Base-by-base conservation (phyloP, 2,888 invertebrate genomes). In the Allolobophora icterica region DNA sequence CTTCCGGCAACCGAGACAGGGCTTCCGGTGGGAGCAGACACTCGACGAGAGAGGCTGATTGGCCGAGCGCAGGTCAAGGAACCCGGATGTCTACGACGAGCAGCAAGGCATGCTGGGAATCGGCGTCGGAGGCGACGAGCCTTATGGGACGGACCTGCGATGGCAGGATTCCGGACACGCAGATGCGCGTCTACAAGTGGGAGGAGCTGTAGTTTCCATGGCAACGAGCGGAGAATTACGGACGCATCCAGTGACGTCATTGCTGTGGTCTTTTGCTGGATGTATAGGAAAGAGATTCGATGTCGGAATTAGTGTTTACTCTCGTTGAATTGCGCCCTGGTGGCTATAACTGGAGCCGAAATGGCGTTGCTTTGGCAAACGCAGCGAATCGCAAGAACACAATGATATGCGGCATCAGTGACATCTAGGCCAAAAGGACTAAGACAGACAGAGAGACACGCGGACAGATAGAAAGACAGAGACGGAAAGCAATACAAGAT, bases 181-280 rank as follows among this genome's bases (percentile, higher is more conserved):
- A 34, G 8, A 38, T 87, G 34, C 87, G 87, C 38, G 38, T 87
- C 35, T 87, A 87, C 87, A 87, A 87, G 38, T 87, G 87, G 87
- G 87, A 87, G 38, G 87, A 87, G 35, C 87, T 87, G 34, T 87
- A 87, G 71, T 71, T n/a, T 30, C 71, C 71, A 71, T 71, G 71
- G 71, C 30, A 71, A 71, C 71, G 71, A 71, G 71, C 8, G 1
- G 71, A 6, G 71, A 11, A n/a, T n/a, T 4, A 6, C 71, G 11
- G n/a, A 71, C 5, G 71, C 71, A 11, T 1, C n/a, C 1, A n/a
- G 71, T 71, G 71, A 71, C 30, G 71, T 71, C 71, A 71, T 71
- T n/a, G 11, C n/a, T n/a, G n/a, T n/a, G n/a, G n/a, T n/a, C n/a
- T n/a, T n/a, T n/a, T n/a, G n/a, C 71, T 17, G 30, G n/a, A 71